Conservation (phyloP, 2,888 invertebrate species). For the Cordylochernes scorpioides region DNA sequence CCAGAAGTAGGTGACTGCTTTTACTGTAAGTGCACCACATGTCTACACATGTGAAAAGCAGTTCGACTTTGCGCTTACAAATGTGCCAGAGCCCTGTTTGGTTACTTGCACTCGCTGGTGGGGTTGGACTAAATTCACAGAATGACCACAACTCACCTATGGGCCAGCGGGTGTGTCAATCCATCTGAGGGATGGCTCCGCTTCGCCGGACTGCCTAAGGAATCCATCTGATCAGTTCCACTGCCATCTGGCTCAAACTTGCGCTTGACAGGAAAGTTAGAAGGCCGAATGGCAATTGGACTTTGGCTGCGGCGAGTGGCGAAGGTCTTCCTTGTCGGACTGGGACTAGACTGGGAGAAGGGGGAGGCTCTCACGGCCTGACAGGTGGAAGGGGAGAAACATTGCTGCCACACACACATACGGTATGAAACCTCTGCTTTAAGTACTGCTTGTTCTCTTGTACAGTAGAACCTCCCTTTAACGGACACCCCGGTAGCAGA, state of each 20-base stretch:
- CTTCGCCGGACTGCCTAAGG: slow-evolving; percentile 6
- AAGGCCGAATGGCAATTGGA: slow-evolving; percentile 55
- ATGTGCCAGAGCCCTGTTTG: too few species aligned
- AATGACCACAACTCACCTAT: too few species aligned
- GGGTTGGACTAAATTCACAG: too few species aligned
- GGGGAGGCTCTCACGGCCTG: slow-evolving; percentile 26
- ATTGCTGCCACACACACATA: slow-evolving; percentile 27
- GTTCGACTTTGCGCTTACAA: too few species aligned
- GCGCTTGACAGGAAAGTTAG: slow-evolving; percentile 32
- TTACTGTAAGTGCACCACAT: too few species aligned
- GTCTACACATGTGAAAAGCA: too few species aligned
- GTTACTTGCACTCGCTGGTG: too few species aligned
- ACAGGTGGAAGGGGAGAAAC: slow-evolving; percentile 31
- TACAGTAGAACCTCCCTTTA: too few species aligned
- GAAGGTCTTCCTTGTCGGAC: slow-evolving; percentile 55
- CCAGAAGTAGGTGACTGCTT: too few species aligned
- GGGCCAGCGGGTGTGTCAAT: slow-evolving; percentile 2
- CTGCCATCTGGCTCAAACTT: slow-evolving; percentile 18
- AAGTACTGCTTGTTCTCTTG: too few species aligned
- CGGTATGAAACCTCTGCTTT: too few species aligned
- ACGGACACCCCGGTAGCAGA: too few species aligned
- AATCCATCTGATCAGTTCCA: slow-evolving; percentile 5
- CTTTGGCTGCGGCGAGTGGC: slow-evolving; percentile 58
- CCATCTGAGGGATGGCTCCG: slow-evolving; percentile 1
- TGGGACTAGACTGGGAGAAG: slow-evolving; percentile 35